These are phyloP conservation scores for Drepana arcuata DNA, from an alignment of 1,140 invertebrate species.

Conservation along the genomic window DNA sequence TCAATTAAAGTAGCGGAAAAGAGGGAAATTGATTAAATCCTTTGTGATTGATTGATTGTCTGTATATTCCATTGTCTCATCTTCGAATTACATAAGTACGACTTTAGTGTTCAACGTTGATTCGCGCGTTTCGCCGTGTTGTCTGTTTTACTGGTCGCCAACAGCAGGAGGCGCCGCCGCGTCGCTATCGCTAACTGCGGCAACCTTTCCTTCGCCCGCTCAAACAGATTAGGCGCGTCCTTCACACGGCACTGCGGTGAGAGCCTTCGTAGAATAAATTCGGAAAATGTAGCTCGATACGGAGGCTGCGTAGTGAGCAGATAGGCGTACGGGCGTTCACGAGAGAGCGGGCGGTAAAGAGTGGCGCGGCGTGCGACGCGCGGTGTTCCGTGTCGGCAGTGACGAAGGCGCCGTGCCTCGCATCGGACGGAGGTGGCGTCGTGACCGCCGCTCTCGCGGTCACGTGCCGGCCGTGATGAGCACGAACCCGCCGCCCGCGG, in stretches of 20 bases:
- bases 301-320: conserved; percentile 64
- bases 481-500: conserved; percentile 70
- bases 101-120: no score
- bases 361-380: conserved; percentile 22
- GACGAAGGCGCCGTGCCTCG: conserved; percentile 45
- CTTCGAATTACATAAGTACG: no score
- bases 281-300: conserved; percentile 61
- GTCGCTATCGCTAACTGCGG: conserved; percentile 5
- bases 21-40: no score
- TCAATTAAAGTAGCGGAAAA: no score
- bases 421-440: conserved; percentile 41
- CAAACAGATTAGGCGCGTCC: conserved; percentile 32
- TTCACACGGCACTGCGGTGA: conserved; percentile 21
- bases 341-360: conserved; percentile 28
- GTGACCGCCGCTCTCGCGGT: conserved; percentile 19
- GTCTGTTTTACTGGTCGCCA: no score
- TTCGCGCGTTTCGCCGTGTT: no score
- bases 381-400: conserved; percentile 27
- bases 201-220: conserved; percentile 5
- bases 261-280: conserved; percentile 43
- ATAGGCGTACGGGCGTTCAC: conserved; percentile 23
- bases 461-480: conserved; percentile 47
- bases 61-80: no score
- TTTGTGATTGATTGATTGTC: no score
- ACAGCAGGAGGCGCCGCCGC: conserved; percentile 4